Evolutionary conservation across 2,113 vertebrate species (phyloP).

Genomic region (Nyctereutes procyonoides): DNA sequence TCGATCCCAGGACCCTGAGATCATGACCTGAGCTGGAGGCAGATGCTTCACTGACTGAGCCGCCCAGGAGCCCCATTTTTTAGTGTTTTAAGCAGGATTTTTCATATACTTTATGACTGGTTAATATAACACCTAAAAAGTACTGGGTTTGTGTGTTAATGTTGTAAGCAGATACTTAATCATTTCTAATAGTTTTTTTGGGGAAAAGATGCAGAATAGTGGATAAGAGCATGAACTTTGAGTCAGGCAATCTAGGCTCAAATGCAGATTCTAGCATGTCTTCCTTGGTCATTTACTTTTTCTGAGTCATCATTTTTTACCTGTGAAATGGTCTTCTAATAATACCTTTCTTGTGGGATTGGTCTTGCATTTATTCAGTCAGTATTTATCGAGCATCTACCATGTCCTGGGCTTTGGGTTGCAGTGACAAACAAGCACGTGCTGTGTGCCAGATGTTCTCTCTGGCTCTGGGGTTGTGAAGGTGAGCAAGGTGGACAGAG

Average conservation of each 20-base stretch:
- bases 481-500: not conserved
- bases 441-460: not conserved
- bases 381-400: not conserved
- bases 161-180: not conserved
- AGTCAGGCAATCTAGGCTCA: not conserved
- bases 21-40: not conserved
- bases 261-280: not conserved
- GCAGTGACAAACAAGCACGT: not conserved
- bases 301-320: not conserved
- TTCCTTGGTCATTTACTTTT: not conserved
- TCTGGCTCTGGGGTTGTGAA: not conserved
- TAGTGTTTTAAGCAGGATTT: not conserved
- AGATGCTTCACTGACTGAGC: not conserved
- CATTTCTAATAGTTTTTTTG: not conserved
- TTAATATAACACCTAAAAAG: not conserved
- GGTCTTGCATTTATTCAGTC: not conserved
- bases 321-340: not conserved
- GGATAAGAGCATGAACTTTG: not conserved
- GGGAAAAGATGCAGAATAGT: not conserved
- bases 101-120: not conserved
- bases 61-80: not conserved
- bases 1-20: not conserved
- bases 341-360: not conserved
- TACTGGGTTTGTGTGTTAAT: not conserved
- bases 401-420: not conserved